Base-by-base conservation (phyloP, 2,888 invertebrate species). In the Harpalus rufipes region DNA sequence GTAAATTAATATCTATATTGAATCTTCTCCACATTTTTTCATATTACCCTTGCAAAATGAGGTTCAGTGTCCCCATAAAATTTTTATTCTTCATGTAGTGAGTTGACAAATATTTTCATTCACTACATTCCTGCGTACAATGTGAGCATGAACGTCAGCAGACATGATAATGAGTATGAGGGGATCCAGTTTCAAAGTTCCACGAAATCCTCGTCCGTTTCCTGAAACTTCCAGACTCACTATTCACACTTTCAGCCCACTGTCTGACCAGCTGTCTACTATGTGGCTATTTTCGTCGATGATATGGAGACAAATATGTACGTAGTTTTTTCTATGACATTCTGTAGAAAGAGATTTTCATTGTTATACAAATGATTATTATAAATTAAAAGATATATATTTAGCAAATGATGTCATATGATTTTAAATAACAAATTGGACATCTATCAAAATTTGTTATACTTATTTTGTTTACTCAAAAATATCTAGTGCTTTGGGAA, bases 101-200 rank as follows among this genome's bases (percentile, higher is more conserved):
- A 51, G 44, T 51, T 16, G 18, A 61, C 59, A 61, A 61, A 61
- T 61, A 61, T 61, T 8, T 59, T 61, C 59, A 61, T 61, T 61
- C 59, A 61, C 18, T 61, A 61, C 63, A 63, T 63, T 63, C 63
- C 63, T 10, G 32, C 5, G 18, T 63, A 12, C 12, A 63, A 63
- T 25, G 21, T 63, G 12, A 25, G 10, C 25, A 63, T 61, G 18
- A 61, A 10, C 21, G 25, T 63, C 63, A 21, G 21, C 63, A 63
- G 25, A 21, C 59, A 61, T 61, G 63, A 25, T 8, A 63, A 25
- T 25, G 21, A 21, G 25, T 68, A 68, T 39, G 68, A 68, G 39
- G 44, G 81, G 65, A 81, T 81, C 81, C 8, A 81, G 65, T 81
- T 81, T 65, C 81, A 56, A 51, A 61, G 65, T 81, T 81, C 81